These are phyloP conservation scores for Priocnemis perturbator DNA, from an alignment of 2,888 invertebrate species.

Conservation along the genomic window DNA sequence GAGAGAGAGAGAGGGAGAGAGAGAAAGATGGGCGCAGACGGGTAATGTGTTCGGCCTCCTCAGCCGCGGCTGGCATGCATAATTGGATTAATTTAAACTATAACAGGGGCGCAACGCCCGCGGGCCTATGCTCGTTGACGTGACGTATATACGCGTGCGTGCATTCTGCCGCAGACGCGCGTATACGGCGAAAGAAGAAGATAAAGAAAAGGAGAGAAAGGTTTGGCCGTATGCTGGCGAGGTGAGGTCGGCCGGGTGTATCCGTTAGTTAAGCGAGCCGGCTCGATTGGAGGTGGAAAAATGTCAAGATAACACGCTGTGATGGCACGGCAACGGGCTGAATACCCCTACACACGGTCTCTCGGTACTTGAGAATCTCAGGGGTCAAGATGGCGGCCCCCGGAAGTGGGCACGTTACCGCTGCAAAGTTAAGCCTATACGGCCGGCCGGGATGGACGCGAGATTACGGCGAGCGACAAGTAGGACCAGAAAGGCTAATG, in stretches of 20 bases:
- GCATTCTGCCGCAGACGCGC: too few relatives aligned
- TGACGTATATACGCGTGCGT: too few relatives aligned
- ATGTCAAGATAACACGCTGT: too few relatives aligned
- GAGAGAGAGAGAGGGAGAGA: not conserved
- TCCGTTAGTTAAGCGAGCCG: too few relatives aligned
- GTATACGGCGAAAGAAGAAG: too few relatives aligned
- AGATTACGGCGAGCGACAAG: slow-evolving; percentile 65
- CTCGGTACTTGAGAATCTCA: slow-evolving; percentile 11
- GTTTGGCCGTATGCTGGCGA: too few relatives aligned
- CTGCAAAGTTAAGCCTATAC: slow-evolving; percentile 55
- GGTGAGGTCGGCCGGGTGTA: too few relatives aligned
- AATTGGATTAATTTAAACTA: slow-evolving; percentile 72
- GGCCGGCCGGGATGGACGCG: slow-evolving; percentile 50
- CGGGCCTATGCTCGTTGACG: not conserved
- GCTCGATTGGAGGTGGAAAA: too few relatives aligned
- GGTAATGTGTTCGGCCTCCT: slow-evolving; percentile 57
- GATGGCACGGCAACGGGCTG: too few relatives aligned
- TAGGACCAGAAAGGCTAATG: slow-evolving; percentile 66
- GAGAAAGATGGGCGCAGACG: slow-evolving; percentile 39
- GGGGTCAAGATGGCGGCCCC: slow-evolving; percentile 32
- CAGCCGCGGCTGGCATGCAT: slow-evolving; percentile 59
- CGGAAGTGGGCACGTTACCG: slow-evolving; percentile 46
- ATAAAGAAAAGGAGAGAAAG: too few relatives aligned
- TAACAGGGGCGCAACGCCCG: slow-evolving; percentile 35
- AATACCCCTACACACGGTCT: too few relatives aligned